Evolutionary conservation across 1,140 invertebrate species (phyloP), one percentile per base, ranked within the genome.

Genomic region (Phymastichus coffea): DNA sequence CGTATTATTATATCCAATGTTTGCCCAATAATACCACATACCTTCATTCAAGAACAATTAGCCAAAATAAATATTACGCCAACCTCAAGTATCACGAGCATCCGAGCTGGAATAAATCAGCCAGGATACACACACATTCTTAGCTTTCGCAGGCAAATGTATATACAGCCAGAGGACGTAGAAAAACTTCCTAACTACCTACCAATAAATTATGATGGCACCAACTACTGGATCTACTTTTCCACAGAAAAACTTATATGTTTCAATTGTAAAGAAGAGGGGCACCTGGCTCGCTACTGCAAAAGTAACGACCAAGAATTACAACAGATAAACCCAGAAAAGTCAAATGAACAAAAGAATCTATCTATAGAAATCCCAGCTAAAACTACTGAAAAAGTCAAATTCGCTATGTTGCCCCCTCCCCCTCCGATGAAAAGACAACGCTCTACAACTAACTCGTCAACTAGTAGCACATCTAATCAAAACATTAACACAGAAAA

Each of bases 1-100:
- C 35, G 63, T 47, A 57, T 68, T 3, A 60, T 68, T 38, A 25
- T 68, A 38, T 66, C 61, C 2, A 68, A 68, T 44, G 61, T 63
- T 0, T 63, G 57, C 12, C 64, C 57, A 7, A 52, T 60, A 6
- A 68, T 68, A n/a, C 62, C 66, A 3, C 48, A 63, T 28, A 4
- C 28, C n/a, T 19, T 46, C 4, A 44, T 46, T 15, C 15, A 44
- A 22, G 14, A 47, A 4, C 30, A 57, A 26, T n/a, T 57, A 4
- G 6, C 8, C 23, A 48, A 57, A 15, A 6, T 9, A n/a, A 30
- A 23, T n/a, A 57, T 38, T 4, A 15, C 23, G 12, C 15, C 44
- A 8, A 19, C 30, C 1, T 20, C 43, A 4, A 47, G 26, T 15
- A 48, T 57, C 23, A 47, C 40, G 2, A 37, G 25, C 14, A 15